phyloP scores from a whole-genome alignment of 2,113 vertebrate genomes.

The Antechinus stuartii region DNA sequence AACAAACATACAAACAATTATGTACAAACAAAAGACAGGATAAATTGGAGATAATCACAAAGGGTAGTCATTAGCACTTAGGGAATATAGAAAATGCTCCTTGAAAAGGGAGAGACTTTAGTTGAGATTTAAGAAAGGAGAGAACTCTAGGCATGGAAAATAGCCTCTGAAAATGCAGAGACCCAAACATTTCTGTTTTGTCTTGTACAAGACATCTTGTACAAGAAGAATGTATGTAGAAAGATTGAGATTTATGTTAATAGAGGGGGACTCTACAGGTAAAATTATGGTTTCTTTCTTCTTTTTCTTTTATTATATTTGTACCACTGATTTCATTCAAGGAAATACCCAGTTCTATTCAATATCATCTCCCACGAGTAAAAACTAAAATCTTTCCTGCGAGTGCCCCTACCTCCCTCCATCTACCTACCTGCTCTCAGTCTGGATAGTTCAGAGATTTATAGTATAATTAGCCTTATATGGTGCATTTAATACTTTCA shows the following conservation, averaged over 20 bases:
- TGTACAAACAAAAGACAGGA: background rate
- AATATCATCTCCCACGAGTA: background rate
- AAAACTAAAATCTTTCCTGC: background rate
- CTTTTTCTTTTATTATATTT: background rate
- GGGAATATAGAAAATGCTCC: background rate
- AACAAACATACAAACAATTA: background rate
- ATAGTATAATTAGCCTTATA: background rate
- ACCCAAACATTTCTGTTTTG: background rate
- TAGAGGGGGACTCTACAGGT: background rate
- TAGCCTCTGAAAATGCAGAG: background rate
- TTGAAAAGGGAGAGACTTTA: background rate
- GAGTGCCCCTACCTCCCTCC: background rate
- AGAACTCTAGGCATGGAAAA: background rate
- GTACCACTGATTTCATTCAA: background rate
- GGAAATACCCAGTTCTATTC: background rate
- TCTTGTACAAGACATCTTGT: too few relatives aligned
- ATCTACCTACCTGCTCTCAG: background rate
- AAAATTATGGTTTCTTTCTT: background rate
- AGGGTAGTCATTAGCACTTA: background rate
- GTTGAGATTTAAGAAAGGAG: background rate
- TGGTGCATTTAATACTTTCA: background rate
- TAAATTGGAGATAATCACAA: background rate
- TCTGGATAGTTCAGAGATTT: background rate
- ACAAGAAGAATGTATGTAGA: background rate
- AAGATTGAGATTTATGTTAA: background rate